Base-by-base conservation (phyloP, 1,140 invertebrate species). In the Polypedilum pembai region DNA sequence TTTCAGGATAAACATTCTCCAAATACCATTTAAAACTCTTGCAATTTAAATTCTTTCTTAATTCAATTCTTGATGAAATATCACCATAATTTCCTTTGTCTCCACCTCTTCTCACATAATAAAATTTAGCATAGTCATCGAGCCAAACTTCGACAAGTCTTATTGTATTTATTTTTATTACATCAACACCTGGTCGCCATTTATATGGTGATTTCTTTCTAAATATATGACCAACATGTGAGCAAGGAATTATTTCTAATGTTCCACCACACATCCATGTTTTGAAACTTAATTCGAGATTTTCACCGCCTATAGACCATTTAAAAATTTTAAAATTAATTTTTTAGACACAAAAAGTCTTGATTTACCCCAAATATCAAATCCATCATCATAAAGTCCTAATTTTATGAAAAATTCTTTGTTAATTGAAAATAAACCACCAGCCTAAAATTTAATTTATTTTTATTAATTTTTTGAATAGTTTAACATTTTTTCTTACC, bases 1-100 rank as follows among this genome's bases (percentile, higher is more conserved):
- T 5, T 7, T 95, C 88, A 0, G 92, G 89, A 94, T 91, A 91
- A 74, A 99, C 88, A 80, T 95, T 96, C 20, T 95, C 88, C 74
- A 99, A 85, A 82, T 98, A 99, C 98, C 98, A 99, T 73, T 91
- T 86, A 79, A 99, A 99, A 74, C 85, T 86, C 80, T 94, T 91
- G 80, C 98, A 99, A 5, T 92, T 83, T 1, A 99, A 84, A 76
- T 86, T 86, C 77, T 94, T 84, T 40, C 94, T 84, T 7, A 99
- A 81, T 41, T 88, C 85, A 7, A 92, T 79, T 76, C 96, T 86
- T 20, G 91, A 85, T 33, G 85, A 86, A 7, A 97, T 86, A 77
- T 89, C 87, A 76, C 93, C 89, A 24, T 7, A 74, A n/a, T 24
- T 10, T 18, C 65, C 18, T n/a, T 21, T 24, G 15, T 75, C 24